Conservation (phyloP, 2,113 vertebrate genomes). For the Cololabis saira region DNA sequence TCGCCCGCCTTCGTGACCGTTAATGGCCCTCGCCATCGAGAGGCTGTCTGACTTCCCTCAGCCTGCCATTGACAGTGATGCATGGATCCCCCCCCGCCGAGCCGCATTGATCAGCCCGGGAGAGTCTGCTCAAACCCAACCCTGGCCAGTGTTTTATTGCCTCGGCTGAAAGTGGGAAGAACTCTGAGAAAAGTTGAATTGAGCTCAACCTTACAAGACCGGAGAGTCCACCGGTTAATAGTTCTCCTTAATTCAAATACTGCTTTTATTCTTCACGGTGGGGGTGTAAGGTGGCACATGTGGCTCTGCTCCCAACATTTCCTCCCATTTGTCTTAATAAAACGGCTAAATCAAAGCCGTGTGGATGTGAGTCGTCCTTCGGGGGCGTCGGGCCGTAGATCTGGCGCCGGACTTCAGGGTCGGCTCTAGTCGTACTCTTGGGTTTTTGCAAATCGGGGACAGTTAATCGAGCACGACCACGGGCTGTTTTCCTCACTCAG, state of each 20-base stretch:
- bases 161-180: slow-evolving; percentile 4
- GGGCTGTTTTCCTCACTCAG: too few relatives aligned
- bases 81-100: slow-evolving; percentile 57
- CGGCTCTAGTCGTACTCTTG: too few relatives aligned
- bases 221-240: background rate
- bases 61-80: slow-evolving; percentile 67
- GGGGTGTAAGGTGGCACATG: slow-evolving; percentile 15
- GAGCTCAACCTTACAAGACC: background rate
- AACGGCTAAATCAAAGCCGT: too few relatives aligned
- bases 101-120: slow-evolving; percentile 67
- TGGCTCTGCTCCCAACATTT: background rate
- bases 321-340: too few relatives aligned
- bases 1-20: slow-evolving; percentile 60
- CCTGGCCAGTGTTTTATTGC: slow-evolving; percentile 14
- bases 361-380: too few relatives aligned
- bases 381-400: too few relatives aligned
- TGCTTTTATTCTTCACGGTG: slow-evolving; percentile 2
- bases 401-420: too few relatives aligned
- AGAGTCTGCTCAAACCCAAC: slow-evolving; percentile 36
- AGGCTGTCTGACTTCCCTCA: slow-evolving; percentile 58
- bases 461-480: too few relatives aligned
- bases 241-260: slow-evolving; percentile 8
- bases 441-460: too few relatives aligned
- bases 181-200: too few relatives aligned
- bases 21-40: slow-evolving; percentile 58